Base-by-base conservation (phyloP, 2,797 vertebrate species). In the Anniella stebbinsi region DNA sequence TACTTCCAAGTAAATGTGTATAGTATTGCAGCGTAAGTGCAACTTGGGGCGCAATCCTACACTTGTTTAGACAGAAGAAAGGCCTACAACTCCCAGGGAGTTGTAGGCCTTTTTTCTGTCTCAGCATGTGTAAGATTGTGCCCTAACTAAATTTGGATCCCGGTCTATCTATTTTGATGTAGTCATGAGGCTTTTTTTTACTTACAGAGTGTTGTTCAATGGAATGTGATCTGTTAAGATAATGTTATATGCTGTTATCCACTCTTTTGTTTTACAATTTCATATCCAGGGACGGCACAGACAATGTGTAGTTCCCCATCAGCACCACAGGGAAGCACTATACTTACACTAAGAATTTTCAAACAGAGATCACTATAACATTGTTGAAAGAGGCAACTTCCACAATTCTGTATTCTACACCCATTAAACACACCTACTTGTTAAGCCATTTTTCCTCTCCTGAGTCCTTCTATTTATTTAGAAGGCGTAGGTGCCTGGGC, bases 261-360 rank as follows among this genome's bases (percentile, higher is more conserved):
- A 45, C 9, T 54, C 10, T 60, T 60, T 9, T 18, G 25, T 63
- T 63, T 38, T 41, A 41, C 9, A 38, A 15, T 63, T 78, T n/a
- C 38, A 3, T 57, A 21, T 76, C 28, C 17, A 78, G 36, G 30
- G 18, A 13, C 18, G 7, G 13, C 36, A 67, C n/a, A 38, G 51
- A 82, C 4, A 7, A 57, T 69, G 17, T 87, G 86, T 36, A 90
- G 30, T 84, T 0, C 28, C 41, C 57, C 28, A 4, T 84, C 30
- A 36, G n/a, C 2, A 83, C 89, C 85, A 90, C 80, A 83, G 25
- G 30, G 72, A 48, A 85, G 85, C 85, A 87, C 60, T 69, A 36
- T 45, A 54, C 21, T 38, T 51, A 66, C n/a, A 38, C 21, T 15
- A 45, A 89, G 45, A 18, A 23, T 82, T 83, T 13, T 3, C 45